phyloP scores from a whole-genome alignment of 2,888 invertebrate genomes.

The Cantharis rufa region DNA sequence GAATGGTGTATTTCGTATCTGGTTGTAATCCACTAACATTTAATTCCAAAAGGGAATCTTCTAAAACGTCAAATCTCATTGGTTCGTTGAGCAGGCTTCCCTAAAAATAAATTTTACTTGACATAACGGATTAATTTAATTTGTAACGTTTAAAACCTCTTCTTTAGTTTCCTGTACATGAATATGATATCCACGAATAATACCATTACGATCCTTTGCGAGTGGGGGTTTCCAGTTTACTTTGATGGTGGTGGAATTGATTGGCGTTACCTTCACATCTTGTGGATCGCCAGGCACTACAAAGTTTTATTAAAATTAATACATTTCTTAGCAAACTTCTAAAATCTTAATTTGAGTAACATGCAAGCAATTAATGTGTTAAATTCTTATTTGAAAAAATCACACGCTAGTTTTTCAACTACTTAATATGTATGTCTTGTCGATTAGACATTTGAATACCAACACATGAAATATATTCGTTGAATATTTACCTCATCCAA shows the following conservation, averaged over 20 bases:
- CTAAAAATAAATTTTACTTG: constrained; percentile 50
- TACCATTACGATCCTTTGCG: constrained; percentile 90
- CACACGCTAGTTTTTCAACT: constrained; percentile 39
- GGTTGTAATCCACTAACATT: constrained; percentile 91
- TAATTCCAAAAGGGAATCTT: constrained; percentile 74
- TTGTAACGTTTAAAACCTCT: constrained; percentile 62
- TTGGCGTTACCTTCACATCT: constrained; percentile 82
- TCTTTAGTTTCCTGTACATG: constrained; percentile 89
- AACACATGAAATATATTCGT: constrained; percentile 61
- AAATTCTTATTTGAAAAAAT: constrained; percentile 38
- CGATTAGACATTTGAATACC: constrained; percentile 69
- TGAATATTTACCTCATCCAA: constrained; percentile 55
- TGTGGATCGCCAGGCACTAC: constrained; percentile 98
- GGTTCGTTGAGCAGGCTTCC: constrained; percentile 84
- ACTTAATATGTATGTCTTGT: constrained; percentile 33
- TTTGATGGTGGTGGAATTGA: constrained; percentile 95
- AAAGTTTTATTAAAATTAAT: constrained; percentile 44
- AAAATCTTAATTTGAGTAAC: constrained; percentile 37
- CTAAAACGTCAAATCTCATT: constrained; percentile 83
- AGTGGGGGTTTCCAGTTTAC: constrained; percentile 94
- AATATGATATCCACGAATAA: constrained; percentile 96
- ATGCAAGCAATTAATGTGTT: constrained; percentile 54
- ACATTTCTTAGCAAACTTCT: not conserved
- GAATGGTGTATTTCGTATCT: constrained; percentile 90
- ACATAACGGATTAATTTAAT: not conserved